Conservation (phyloP, 2,113 vertebrate species). For the Dipodomys spectabilis region DNA sequence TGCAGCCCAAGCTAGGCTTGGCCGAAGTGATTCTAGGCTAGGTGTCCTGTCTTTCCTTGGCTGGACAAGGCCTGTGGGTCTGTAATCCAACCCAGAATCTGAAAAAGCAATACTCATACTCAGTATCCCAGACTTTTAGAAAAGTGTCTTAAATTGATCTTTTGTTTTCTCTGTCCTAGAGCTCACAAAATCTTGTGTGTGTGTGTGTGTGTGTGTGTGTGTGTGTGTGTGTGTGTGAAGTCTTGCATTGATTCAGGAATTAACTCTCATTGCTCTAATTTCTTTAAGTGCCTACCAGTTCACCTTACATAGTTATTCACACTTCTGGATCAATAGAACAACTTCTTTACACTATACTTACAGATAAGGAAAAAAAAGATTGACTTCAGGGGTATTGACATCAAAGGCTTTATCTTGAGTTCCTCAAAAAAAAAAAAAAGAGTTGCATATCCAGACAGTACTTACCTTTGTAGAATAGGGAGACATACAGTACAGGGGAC, state of each 20-base stretch:
- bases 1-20: constrained; percentile 45
- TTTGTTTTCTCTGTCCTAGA: neutral
- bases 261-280: constrained; percentile 38
- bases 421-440: neutral
- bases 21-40: constrained; percentile 40
- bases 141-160: neutral
- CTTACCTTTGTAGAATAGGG: neutral
- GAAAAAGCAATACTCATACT: constrained; percentile 9
- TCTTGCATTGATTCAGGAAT: constrained; percentile 52
- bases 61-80: neutral
- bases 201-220: neutral
- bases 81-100: constrained; percentile 27
- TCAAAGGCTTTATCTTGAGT: neutral
- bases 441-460: neutral
- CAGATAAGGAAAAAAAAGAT: neutral
- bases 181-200: neutral
- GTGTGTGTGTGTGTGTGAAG: neutral
- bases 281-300: neutral
- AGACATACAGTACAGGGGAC: neutral
- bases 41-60: constrained; percentile 10
- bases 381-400: neutral
- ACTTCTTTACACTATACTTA: neutral
- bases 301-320: neutral
- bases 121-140: neutral
- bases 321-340: constrained; percentile 32